Base-by-base conservation (phyloP, 1,140 invertebrate species). In the Dinoponera quadriceps region DNA sequence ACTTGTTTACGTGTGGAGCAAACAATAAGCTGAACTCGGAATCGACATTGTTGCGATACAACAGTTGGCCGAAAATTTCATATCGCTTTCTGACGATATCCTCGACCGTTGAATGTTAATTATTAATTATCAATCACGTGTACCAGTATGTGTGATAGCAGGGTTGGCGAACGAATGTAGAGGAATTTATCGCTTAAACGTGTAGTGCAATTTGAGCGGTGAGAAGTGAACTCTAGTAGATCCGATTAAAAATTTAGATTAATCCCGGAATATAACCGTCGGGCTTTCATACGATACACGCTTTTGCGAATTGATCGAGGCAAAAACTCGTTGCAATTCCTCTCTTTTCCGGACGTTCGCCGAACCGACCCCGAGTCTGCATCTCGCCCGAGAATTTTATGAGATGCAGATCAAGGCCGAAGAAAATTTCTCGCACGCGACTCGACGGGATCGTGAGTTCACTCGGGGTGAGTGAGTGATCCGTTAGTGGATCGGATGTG, bases 371-470 rank as follows among this genome's bases (percentile, higher is more conserved):
- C 38, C 62, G 51, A 71, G 38, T 57, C 49, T 54, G 54, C 44
- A 78, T 69, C 51, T 80, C 51, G 65, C 65, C 9, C 65, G n/a
- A 13, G 27, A 78, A 71, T 71, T 69, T 80, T 48, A 44, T 48
- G 51, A 80, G 51, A 69, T 27, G 51, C 75, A 38, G 63, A 57
- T 57, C 54, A 80, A 57, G 75, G 20, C 14, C 18, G 33, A 29
- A 11, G 65, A 80, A 57, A 69, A 57, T 71, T 71, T 80, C 57
- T 22, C 33, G 22, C 22, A 22, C 11, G 14, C 14, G 25, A 20
- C 27, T 18, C 72, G 44, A 5, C 62, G 33, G 18, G 25, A 77
- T 38, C 66, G 48, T 25, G 33, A 38, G 55, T 78, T 78, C 57
- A 20, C 22, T 1, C 20, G 55, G 49, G 20, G 18, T 20, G 25